These are phyloP conservation scores for Poecilia velifera DNA, from an alignment of 2,797 vertebrate species.

Conservation along the genomic window DNA sequence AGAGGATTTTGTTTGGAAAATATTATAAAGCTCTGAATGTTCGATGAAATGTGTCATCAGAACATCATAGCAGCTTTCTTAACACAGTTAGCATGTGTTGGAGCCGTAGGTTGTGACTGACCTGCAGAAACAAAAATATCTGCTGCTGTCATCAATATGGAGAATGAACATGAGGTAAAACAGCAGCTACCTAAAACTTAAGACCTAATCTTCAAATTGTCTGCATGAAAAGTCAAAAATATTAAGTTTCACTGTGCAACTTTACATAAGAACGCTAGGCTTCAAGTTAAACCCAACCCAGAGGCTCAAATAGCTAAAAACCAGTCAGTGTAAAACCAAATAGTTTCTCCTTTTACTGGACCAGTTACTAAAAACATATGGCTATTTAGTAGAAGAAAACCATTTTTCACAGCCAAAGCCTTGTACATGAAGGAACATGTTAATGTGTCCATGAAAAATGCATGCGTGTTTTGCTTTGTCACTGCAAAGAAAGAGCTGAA, in stretches of 20 bases:
- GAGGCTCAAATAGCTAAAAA: background rate
- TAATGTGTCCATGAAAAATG: background rate
- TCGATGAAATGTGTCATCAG: background rate
- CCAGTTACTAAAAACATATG: background rate
- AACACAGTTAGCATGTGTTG: background rate
- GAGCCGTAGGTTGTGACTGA: background rate
- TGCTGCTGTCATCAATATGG: background rate
- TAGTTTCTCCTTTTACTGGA: background rate
- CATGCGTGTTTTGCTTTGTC: background rate
- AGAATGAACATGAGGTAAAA: background rate
- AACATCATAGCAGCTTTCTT: background rate
- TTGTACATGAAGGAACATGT: background rate
- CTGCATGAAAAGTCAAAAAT: background rate
- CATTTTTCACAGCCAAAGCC: background rate
- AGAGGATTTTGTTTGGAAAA: background rate
- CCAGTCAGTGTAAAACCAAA: background rate
- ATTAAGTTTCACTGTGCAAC: background rate
- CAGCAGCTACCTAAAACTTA: background rate
- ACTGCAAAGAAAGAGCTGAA: background rate
- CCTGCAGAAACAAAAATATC: background rate
- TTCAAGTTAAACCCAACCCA: background rate
- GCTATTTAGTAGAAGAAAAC: background rate
- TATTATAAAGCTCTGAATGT: background rate
- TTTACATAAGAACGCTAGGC: background rate
- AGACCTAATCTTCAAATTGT: background rate